Evolutionary conservation across 2,888 invertebrate species (phyloP), one percentile per base, ranked within the genome.

Genomic region (Eupithecia centaureata): DNA sequence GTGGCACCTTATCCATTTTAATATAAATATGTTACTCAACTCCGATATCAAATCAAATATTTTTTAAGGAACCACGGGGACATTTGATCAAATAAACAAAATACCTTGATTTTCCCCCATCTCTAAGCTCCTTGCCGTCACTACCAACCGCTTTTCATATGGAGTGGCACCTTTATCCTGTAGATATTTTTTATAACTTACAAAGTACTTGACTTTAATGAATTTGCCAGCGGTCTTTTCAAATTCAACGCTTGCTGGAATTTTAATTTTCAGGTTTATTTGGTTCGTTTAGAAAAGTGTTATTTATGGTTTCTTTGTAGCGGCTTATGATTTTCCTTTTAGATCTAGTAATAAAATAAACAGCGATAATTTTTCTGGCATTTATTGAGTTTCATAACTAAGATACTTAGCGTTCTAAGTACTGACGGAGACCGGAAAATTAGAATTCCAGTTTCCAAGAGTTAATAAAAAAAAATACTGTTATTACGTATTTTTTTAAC

Each of bases 201-300:
- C 67, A 67, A 73, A 73, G 76, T 77, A 77, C 76, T 74, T 65
- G 78, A 75, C 69, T 80, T 80, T 82, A 82, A 83, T 82, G 78
- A 83, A 83, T 82, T 80, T 79, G 72, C 71, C 63, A 70, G 73
- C 61, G 67, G 70, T 71, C 70, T 70, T 79, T 81, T 79, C 70
- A 75, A 74, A 73, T 77, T 76, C 73, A 79, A 77, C 74, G 73
- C 67, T 70, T 61, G 47, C 42, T 4, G 56, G 13, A 25, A 51
- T 33, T 59, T 65, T 47, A 60, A 62, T 68, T 65, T 60, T 38
- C 22, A 33, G 52, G 63, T 47, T 63, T 32, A 58, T 63, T 63
- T 56, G 51, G 18, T 32, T 32, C 25, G 25, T 61, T 25, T 15
- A 38, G 27, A 13, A 54, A 62, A 52, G 52, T 27, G n/a, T 22